Evolutionary conservation across 2,888 invertebrate species (phyloP).

Genomic region (Trissoscelio sp.): DNA sequence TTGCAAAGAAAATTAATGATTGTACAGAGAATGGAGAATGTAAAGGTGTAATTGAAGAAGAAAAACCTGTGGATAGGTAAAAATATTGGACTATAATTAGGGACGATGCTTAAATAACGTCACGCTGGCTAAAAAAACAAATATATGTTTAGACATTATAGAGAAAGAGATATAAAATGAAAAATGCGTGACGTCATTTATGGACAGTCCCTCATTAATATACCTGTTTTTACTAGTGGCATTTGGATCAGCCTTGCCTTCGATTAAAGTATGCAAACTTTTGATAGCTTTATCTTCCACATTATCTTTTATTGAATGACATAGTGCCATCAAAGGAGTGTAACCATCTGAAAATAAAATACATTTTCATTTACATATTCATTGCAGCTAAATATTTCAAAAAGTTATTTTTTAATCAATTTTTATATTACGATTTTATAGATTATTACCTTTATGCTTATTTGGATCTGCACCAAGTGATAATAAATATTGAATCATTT

Average conservation of each 20-base stretch:
- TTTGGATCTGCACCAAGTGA: slow-evolving; percentile 86
- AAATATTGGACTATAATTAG: no score
- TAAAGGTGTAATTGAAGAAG: no score
- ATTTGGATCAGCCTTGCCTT: slow-evolving; percentile 85
- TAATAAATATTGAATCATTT: slow-evolving; percentile 85
- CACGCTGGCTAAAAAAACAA: no score
- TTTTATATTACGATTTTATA: neutral
- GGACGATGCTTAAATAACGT: no score
- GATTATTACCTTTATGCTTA: slow-evolving; percentile 75
- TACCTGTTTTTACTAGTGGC: slow-evolving; percentile 84
- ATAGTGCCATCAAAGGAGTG: slow-evolving; percentile 87
- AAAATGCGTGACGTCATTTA: no score
- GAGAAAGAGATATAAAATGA: no score
- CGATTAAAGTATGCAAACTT: slow-evolving; percentile 84
- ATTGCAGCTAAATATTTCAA: no score
- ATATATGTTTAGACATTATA: no score
- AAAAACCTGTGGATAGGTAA: no score
- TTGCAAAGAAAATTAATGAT: no score
- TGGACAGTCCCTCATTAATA: no score
- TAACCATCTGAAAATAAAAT: slow-evolving; percentile 84
- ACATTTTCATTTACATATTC: neutral
- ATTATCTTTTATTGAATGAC: slow-evolving; percentile 83
- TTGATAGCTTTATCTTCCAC: slow-evolving; percentile 81
- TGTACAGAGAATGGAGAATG: no score
- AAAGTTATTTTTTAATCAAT: neutral